phyloP scores from a whole-genome alignment of 2,888 invertebrate genomes.

The Tridacna crocea region DNA sequence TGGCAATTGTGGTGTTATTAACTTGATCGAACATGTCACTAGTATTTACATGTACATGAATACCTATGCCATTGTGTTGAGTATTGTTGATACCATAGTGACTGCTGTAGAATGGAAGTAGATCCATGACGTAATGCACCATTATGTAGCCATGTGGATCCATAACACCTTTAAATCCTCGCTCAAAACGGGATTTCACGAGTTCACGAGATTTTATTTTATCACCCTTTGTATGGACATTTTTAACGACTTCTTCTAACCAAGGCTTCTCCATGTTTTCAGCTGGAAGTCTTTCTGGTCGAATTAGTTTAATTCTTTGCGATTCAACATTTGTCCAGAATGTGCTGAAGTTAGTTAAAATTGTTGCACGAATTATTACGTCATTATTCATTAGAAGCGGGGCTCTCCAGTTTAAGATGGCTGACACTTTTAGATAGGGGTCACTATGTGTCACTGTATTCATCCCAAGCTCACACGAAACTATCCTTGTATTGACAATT shows the following conservation, averaged over 20 bases:
- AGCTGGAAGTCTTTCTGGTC: conserved; percentile 33
- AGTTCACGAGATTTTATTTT: conserved; percentile 25
- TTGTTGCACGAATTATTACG: conserved; percentile 45
- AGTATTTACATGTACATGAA: not conserved
- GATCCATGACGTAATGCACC: conserved; percentile 49
- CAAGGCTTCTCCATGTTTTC: conserved; percentile 52
- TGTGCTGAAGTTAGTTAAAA: conserved; percentile 46
- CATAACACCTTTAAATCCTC: conserved; percentile 41
- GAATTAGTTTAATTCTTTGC: conserved; percentile 22
- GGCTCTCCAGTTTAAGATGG: conserved; percentile 46
- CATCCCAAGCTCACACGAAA: conserved; percentile 38
- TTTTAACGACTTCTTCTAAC: conserved; percentile 53
- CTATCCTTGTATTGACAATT: conserved; percentile 31
- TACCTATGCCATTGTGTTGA: not conserved
- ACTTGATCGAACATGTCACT: not conserved
- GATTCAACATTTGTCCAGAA: conserved; percentile 58
- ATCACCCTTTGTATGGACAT: conserved; percentile 35
- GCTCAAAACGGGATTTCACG: conserved; percentile 43
- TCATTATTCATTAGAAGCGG: conserved; percentile 48
- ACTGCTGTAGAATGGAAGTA: conserved; percentile 55
- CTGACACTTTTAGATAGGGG: conserved; percentile 35
- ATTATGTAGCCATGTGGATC: conserved; percentile 54
- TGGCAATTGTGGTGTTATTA: not conserved
- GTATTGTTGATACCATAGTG: not conserved
- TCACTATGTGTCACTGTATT: conserved; percentile 50